Conservation (phyloP, 2,888 invertebrate species). For the Spodoptera exigua region DNA sequence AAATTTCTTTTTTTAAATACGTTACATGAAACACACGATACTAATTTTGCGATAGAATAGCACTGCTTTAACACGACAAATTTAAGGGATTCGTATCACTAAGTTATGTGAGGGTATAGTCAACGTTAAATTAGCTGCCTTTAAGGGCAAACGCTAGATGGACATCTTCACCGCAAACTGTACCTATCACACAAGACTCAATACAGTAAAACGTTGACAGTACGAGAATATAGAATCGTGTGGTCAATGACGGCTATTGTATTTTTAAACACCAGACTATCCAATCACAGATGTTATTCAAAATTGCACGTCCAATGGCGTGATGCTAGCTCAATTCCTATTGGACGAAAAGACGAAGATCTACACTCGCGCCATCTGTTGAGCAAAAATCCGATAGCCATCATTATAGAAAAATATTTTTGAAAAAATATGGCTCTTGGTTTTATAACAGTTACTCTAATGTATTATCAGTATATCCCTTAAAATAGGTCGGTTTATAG, state of each 20-base stretch:
- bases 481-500: constrained; percentile 5
- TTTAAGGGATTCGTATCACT: constrained; percentile 12
- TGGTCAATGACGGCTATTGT: too few species aligned
- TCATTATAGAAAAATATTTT: constrained; percentile 6
- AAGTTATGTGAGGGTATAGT: too few species aligned
- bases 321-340: too few species aligned
- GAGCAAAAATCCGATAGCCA: too few species aligned
- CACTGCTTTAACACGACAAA: constrained; percentile 5
- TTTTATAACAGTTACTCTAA: neutral
- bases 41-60: neutral
- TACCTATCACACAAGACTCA: neutral
- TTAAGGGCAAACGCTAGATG: too few species aligned
- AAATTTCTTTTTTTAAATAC: constrained; percentile 9
- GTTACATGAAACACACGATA: constrained; percentile 2
- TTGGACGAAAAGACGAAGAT: too few species aligned
- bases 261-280: too few species aligned
- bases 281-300: too few species aligned
- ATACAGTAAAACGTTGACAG: constrained; percentile 18
- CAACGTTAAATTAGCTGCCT: too few species aligned
- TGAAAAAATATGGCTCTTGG: constrained; percentile 9
- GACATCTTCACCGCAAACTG: too few species aligned
- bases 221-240: constrained; percentile 12
- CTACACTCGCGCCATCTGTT: too few species aligned
- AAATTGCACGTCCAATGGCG: too few species aligned
- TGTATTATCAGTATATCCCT: constrained; percentile 4